Evolutionary conservation across 2,888 invertebrate genomes (phyloP).

Genomic region (Synanthedon tipuliformis): DNA sequence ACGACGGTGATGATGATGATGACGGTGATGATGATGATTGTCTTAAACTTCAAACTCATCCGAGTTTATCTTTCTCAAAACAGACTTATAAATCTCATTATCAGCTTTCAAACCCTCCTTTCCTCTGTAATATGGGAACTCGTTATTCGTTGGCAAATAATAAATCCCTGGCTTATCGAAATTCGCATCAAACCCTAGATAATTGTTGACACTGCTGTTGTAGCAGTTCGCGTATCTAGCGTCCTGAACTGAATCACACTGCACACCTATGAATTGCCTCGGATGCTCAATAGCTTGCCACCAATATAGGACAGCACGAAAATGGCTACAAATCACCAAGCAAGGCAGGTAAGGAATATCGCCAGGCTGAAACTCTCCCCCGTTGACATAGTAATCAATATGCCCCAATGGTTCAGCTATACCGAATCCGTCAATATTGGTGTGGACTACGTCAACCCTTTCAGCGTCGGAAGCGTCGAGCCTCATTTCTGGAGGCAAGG

Average conservation of each 20-base stretch:
- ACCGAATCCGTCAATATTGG: constrained; percentile 61
- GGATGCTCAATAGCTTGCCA: constrained; percentile 57
- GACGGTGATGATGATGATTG: too few species aligned
- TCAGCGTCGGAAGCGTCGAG: constrained; percentile 32
- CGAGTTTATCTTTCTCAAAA: not conserved
- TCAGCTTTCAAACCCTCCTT: constrained; percentile 43
- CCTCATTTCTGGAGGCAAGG: constrained; percentile 27
- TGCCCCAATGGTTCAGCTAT: constrained; percentile 50
- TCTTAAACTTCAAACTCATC: not conserved
- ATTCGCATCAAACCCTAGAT: constrained; percentile 38
- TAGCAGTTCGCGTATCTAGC: constrained; percentile 48
- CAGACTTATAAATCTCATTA: constrained; percentile 33
- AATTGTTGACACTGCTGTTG: constrained; percentile 37
- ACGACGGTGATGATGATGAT: too few species aligned
- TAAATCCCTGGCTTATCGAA: constrained; percentile 43
- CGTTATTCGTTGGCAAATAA: constrained; percentile 45
- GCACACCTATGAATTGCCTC: constrained; percentile 42
- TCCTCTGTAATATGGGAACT: constrained; percentile 48
- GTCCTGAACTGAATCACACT: constrained; percentile 45
- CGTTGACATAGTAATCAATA: constrained; percentile 53
- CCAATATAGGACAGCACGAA: constrained; percentile 42
- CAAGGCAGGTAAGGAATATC: constrained; percentile 50
- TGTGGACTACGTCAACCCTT: constrained; percentile 46
- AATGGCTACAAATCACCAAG: constrained; percentile 45
- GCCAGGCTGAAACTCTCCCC: constrained; percentile 52